Evolutionary conservation across 1,140 invertebrate species (phyloP), one percentile per base, ranked within the genome.

Genomic region (Conopomorpha cramerella): DNA sequence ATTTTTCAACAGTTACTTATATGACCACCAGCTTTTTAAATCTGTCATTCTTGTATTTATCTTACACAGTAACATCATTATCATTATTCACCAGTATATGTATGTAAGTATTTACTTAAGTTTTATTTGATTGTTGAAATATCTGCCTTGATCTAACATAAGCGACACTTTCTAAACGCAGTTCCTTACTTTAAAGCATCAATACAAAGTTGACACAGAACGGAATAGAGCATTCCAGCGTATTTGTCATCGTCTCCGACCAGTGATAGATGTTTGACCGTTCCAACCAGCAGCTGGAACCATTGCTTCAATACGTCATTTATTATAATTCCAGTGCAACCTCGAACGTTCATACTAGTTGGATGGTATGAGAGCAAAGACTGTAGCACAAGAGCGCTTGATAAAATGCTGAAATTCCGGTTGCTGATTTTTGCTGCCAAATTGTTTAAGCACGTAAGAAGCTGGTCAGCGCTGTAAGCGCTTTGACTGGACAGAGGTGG

Each of bases 291-390:
- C 26, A 74, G 23, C n/a, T 36, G 30, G 12, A 67, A 49, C 64
- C 63, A 74, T 28, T 62, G 55, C 3, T 51, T 54, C 4, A 63
- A 35, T 7, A 66, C 52, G 13, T 64, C 55, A 0, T 43, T 40
- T 13, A 74, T 34, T 7, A 34, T 38, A 15, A 26, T 50, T 0
- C 51, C 63, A 7, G 49, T 54, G 40, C 34, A 38, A 4, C 42
- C 42, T 16, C 43, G 45, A 1, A 74, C 45, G 4, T 34, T 36
- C 8, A 66, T 26, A 30, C 51, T 46, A 0, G 46, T 43, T 32
- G 70, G 70, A 19, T 71, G 67, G 38, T 72, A 68, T 0, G 59
- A 61, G 16, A 76, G 41, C 14, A 76, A 41, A 10, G 59, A 49
- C 12, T 66, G 52, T 2, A 74, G 47, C 26, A 72, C 64, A 50